Evolutionary conservation across 2,797 vertebrate genomes (phyloP).

Genomic region (Melopsittacus undulatus): DNA sequence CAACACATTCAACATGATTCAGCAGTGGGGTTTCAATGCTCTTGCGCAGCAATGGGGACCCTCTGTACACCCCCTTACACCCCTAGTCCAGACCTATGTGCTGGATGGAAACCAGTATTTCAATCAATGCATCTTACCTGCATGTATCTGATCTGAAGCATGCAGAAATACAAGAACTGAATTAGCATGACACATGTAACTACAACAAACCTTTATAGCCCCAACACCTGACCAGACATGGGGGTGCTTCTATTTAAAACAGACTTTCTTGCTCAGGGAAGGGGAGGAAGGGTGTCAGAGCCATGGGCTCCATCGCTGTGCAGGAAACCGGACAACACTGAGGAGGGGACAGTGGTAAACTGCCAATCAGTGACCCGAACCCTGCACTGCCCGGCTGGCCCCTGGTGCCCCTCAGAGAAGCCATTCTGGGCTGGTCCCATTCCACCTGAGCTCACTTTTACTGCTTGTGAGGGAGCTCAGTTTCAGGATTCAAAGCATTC

Average conservation of each 20-base stretch:
- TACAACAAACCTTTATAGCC: not conserved
- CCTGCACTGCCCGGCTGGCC: not conserved
- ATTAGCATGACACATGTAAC: not conserved
- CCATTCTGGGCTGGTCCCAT: not conserved
- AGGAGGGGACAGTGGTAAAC: not conserved
- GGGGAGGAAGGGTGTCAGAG: not conserved
- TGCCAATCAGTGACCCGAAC: not conserved
- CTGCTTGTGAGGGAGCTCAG: accelerated
- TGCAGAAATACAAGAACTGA: conserved; percentile 77
- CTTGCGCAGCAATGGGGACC: not conserved
- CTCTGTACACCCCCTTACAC: not conserved
- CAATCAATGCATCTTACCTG: conserved; percentile 80
- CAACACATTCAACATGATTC: not conserved
- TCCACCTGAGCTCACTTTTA: not conserved
- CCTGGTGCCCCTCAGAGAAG: accelerated
- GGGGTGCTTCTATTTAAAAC: not conserved
- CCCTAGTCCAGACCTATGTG: not conserved
- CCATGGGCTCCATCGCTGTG: not conserved
- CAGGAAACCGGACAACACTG: not conserved
- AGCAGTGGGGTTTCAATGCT: not conserved
- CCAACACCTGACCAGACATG: not conserved
- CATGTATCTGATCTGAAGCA: conserved; percentile 98
- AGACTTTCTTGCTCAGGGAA: not conserved
- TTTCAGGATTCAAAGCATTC: not conserved
- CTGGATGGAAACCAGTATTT: not conserved